phyloP scores from a whole-genome alignment of 2,113 vertebrate genomes.

The Polyodon spathula region DNA sequence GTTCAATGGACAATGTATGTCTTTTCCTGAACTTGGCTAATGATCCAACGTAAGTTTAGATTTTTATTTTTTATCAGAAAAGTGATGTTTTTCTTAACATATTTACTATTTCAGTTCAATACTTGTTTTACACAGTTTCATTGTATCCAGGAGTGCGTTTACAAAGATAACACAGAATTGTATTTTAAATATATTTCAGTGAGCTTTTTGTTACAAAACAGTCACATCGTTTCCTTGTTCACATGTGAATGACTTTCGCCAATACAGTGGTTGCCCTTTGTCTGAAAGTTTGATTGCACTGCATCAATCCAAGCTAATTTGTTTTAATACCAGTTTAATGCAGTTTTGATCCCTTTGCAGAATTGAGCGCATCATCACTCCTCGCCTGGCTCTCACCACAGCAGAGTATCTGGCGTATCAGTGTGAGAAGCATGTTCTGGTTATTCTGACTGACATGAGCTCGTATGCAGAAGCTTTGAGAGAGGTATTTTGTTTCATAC shows the following conservation, averaged over 20 bases:
- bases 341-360: constrained; percentile 34
- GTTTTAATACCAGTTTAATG: too few relatives aligned
- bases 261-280: too few relatives aligned
- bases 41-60: constrained; percentile 74
- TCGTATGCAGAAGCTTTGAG: constrained; percentile 77
- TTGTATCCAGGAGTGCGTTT: too few relatives aligned
- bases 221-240: too few relatives aligned
- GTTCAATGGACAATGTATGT: constrained; percentile 84
- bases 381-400: constrained; percentile 72
- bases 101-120: too few relatives aligned
- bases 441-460: constrained; percentile 84
- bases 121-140: too few relatives aligned
- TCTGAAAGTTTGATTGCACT: too few relatives aligned
- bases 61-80: not conserved
- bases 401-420: constrained; percentile 79
- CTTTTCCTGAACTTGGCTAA: constrained; percentile 83
- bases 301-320: too few relatives aligned
- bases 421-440: constrained; percentile 78
- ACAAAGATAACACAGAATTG: too few relatives aligned
- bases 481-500: constrained; percentile 55
- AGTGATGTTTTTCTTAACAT: not conserved
- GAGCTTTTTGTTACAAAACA: too few relatives aligned
- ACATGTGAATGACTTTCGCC: too few relatives aligned
- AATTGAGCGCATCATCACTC: constrained; percentile 81
- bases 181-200: too few relatives aligned